Percentiles rank a stretch among this genome's conserved stretches.
Evolutionary conservation across 2,113 vertebrate species (phyloP).

Genomic region (Rousettus leschenaultii): DNA sequence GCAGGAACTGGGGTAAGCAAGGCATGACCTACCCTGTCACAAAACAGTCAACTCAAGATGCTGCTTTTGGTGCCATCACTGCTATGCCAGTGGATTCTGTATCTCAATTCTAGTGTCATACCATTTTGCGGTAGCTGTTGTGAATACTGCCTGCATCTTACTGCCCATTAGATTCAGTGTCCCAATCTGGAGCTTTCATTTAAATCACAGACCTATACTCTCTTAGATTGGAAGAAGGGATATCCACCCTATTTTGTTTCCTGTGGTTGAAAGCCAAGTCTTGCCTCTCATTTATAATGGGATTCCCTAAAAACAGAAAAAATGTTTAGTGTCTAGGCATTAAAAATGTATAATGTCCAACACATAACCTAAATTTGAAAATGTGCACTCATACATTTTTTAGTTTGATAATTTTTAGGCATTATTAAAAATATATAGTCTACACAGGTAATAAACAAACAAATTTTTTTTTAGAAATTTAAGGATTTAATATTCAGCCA

Average conservation of each 20-base stretch:
- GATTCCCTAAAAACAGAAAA: not conserved
- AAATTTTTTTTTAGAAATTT: not conserved
- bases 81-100: not conserved
- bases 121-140: not conserved
- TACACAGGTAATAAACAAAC: not conserved
- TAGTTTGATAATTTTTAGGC: not conserved
- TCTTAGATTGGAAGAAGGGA: not conserved
- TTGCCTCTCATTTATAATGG: not conserved
- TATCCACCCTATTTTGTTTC: not conserved
- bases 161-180: not conserved
- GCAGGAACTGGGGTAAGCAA: not conserved
- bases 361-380: not conserved
- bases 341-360: not conserved
- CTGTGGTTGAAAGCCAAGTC: not conserved
- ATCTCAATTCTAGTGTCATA: not conserved
- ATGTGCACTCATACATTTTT: not conserved
- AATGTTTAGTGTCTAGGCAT: not conserved
- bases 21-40: not conserved
- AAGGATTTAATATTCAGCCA: not conserved
- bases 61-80: not conserved
- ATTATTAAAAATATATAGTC: not conserved
- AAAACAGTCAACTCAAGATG: not conserved
- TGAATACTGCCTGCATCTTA: not conserved
- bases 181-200: not conserved
- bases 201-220: not conserved